Base-by-base conservation (phyloP, 2,888 invertebrate species). In the Trissolcus japonicus region DNA sequence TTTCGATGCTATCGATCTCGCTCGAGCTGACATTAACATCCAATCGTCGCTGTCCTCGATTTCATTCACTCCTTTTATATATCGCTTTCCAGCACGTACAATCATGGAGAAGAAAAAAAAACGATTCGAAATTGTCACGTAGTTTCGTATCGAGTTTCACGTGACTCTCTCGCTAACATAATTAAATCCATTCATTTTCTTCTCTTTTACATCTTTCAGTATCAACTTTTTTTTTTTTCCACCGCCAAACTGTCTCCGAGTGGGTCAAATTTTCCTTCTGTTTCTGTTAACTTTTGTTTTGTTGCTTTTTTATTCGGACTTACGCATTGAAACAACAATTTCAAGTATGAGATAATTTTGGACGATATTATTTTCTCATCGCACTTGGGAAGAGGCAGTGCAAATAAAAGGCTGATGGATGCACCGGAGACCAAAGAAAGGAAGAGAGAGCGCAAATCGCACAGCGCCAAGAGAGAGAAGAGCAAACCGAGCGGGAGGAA, bases 311-410 rank as follows among this genome's bases (percentile, higher is more conserved):
- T 25, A 4, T 25, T 25, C 25, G 25, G 4, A 25, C 25, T 4
- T 6, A 4, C 25, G 4, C 25, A 4, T 25, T 41, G 76, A 21
- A 60, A 60, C 29, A 76, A 65, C 69, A 65, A 76, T 76, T 66
- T 69, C 21, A 69, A 48, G 65, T 69, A 69, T 61, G 76, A 66
- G 76, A 76, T 69, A 76, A 76, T 67, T 76, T 75, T 75, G 75
- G 75, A 68, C 74, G 53, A 50, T 50, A 60, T 65, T 69, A 56
- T 76, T 69, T 65, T 55, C 50, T 56, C 61, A 43, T 57, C 57
- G 62, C 53, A 19, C 62, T 57, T 50, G 25, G 56, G 21, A 69
- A 62, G 29, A 67, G 41, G 21, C 43, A 29, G 41, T 51, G 54
- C 57, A 72, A 65, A 72, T 59, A 65, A 65, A 63, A 57, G 29